These are phyloP conservation scores for Oscheius sp. DNA, from an alignment of 1,140 invertebrate genomes.

Conservation along the genomic window DNA sequence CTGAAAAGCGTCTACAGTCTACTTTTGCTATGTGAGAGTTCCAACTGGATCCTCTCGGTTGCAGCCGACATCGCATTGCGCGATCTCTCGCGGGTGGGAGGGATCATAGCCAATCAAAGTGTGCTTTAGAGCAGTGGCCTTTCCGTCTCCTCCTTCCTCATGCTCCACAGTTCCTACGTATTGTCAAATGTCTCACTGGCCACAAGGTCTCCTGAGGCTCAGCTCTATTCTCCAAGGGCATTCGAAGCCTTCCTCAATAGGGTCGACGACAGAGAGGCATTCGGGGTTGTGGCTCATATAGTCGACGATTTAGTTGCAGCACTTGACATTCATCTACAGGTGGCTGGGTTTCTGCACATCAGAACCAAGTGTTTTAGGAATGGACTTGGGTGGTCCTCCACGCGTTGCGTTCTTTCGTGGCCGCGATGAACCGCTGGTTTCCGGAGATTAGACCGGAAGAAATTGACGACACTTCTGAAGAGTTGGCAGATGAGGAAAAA, in stretches of 20 bases:
- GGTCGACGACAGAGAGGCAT: background rate
- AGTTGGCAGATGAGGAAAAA: background rate
- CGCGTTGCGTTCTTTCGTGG: background rate
- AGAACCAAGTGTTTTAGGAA: background rate
- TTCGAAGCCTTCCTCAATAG: background rate
- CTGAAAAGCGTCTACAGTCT: background rate
- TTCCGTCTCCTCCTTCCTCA: background rate
- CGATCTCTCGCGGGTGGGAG: background rate
- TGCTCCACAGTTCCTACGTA: conserved; percentile 1
- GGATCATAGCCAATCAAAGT: background rate
- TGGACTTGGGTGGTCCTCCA: background rate
- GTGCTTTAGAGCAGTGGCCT: too few relatives aligned
- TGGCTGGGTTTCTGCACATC: background rate
- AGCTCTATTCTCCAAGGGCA: background rate
- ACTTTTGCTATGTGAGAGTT: background rate
- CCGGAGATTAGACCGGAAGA: background rate
- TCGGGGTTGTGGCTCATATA: background rate
- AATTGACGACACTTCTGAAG: too few relatives aligned
- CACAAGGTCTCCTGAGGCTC: background rate
- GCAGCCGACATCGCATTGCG: background rate
- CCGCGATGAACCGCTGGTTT: background rate
- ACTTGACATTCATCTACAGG: background rate
- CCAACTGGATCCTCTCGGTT: background rate
- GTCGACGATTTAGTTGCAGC: background rate
- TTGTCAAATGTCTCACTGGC: background rate